Conservation (phyloP, 2,113 vertebrate species). For the Petroica traversi region DNA sequence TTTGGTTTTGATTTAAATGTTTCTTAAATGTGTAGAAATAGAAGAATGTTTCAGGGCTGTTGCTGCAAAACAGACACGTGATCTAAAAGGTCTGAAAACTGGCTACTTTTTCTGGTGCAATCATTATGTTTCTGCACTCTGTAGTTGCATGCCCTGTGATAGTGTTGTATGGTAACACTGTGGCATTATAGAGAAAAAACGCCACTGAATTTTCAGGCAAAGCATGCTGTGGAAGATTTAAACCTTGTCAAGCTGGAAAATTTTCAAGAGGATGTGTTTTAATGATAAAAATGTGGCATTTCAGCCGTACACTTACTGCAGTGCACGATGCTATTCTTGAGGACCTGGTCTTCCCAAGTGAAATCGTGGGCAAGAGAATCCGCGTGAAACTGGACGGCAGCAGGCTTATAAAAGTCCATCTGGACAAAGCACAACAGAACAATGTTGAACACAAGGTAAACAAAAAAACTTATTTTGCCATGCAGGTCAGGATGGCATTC, state of each 20-base stretch:
- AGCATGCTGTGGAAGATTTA: background rate
- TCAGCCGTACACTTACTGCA: slow-evolving; percentile 91
- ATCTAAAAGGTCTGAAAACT: background rate
- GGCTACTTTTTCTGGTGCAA: background rate
- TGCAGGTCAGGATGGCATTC: background rate
- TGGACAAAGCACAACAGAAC: slow-evolving; percentile 99
- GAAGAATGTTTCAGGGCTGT: background rate
- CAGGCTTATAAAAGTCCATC: slow-evolving; percentile 96
- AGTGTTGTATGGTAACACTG: background rate
- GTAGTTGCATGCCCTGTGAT: background rate
- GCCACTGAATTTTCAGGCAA: background rate
- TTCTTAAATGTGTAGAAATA: background rate
- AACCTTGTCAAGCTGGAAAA: background rate
- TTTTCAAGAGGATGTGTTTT: background rate
- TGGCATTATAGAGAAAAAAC: background rate
- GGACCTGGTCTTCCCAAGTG: slow-evolving; percentile 97
- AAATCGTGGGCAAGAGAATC: slow-evolving; percentile 98
- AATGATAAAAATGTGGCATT: background rate
- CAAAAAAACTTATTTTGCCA: background rate
- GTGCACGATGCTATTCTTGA: slow-evolving; percentile 97
- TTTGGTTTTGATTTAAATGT: background rate
- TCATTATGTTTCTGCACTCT: background rate
- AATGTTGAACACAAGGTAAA: slow-evolving; percentile 98
- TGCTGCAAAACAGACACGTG: rapidly evolving
- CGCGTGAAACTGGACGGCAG: slow-evolving; percentile 94